phyloP scores from a whole-genome alignment of 2,113 vertebrate species.

The Riparia riparia region DNA sequence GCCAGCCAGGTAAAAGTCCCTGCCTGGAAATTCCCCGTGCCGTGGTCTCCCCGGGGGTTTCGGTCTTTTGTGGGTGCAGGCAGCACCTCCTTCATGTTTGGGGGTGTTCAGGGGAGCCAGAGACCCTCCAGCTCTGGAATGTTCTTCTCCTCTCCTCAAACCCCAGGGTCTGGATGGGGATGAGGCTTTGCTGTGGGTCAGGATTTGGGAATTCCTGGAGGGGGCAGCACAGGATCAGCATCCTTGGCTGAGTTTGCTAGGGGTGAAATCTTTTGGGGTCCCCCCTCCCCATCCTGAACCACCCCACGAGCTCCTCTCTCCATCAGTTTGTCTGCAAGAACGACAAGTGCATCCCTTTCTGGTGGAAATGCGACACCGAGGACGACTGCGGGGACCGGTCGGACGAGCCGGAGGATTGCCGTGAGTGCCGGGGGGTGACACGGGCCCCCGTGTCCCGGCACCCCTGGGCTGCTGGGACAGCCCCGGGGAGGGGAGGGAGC shows the following conservation, averaged over 20 bases:
- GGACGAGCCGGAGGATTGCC: slow-evolving; percentile 91
- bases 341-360: slow-evolving; percentile 99
- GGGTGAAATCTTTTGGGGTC: neutral
- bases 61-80: accelerated
- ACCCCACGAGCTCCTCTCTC: neutral
- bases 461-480: neutral
- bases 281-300: accelerated
- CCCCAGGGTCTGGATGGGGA: neutral
- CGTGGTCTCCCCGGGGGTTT: accelerated
- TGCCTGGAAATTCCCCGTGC: neutral
- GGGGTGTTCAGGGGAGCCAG: neutral
- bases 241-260: neutral
- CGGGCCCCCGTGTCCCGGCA: accelerated
- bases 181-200: neutral
- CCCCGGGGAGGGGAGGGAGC: neutral
- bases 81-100: neutral
- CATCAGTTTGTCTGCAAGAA: slow-evolving; percentile 97
- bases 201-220: neutral
- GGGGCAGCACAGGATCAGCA: neutral
- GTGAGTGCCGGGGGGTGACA: slow-evolving; percentile 80
- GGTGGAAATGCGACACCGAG: slow-evolving; percentile 99
- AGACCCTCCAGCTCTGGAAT: neutral
- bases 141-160: neutral
- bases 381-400: slow-evolving; percentile 96
- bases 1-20: slow-evolving; percentile 88